These are phyloP conservation scores for Goniozus legneri DNA, from an alignment of 1,140 invertebrate species.

Conservation along the genomic window DNA sequence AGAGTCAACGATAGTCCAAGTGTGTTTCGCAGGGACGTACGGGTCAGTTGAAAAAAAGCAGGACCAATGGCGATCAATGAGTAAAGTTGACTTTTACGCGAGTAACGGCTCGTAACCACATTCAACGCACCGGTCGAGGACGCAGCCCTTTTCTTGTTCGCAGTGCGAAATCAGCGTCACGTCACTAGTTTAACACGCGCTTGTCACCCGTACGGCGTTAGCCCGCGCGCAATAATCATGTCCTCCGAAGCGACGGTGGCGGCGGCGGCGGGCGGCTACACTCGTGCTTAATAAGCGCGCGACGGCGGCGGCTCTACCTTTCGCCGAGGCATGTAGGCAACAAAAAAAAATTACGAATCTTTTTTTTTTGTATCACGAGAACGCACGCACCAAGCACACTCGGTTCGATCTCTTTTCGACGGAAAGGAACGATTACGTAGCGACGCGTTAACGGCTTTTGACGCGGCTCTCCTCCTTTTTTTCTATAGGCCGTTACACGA, in stretches of 20 bases:
- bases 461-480: not conserved
- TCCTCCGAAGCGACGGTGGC: conserved; percentile 28
- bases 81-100: too few species aligned
- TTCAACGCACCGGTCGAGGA: not conserved
- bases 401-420: conserved; percentile 8
- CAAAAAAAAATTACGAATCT: too few species aligned
- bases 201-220: conserved; percentile 34
- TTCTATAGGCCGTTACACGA: conserved; percentile 12
- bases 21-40: not conserved
- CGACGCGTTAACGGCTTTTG: conserved; percentile 1
- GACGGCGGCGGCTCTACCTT: not conserved
- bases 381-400: conserved; percentile 14
- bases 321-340: conserved; percentile 4
- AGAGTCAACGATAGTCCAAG: not conserved
- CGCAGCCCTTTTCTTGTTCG: conserved; percentile 3
- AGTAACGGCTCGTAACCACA: not conserved
- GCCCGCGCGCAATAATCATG: conserved; percentile 37
- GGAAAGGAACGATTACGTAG: not conserved
- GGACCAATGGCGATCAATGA: conserved; percentile 32
- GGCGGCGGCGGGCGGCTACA: conserved; percentile 14
- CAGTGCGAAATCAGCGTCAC: conserved; percentile 16
- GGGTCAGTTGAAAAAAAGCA: conserved; percentile 1
- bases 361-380: too few species aligned
- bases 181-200: conserved; percentile 22
- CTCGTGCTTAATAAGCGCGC: conserved; percentile 8